Evolutionary conservation across 2,888 invertebrate species (phyloP), one percentile per base, ranked within the genome.

Genomic region (Troides oblongomaculatus): DNA sequence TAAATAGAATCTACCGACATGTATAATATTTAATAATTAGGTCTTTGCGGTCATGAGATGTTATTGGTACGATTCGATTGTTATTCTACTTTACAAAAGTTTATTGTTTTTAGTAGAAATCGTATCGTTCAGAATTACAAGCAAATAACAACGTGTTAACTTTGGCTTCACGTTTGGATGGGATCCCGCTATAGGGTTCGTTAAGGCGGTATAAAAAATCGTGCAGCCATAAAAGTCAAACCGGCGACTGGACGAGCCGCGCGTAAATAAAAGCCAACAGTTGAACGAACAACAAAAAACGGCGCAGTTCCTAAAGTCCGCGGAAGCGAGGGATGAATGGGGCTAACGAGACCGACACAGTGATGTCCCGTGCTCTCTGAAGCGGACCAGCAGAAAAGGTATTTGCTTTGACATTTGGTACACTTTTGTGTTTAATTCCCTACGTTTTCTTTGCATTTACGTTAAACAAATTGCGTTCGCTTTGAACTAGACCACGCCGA

Each of bases 331-430:
- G 74, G 74, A 75, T 88, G 85, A 87, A 89, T 89, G 82, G 81
- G 78, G 72, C 84, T 88, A 89, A 89, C 87, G 87, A 89, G 87
- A 81, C 78, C 77, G 80, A 77, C 77, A 78, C 78, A 78, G 80
- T 75, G 81, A 78, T 79, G 79, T 78, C 74, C 75, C 74, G 76
- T 78, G 79, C 82, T 83, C 82, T 81, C 81, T 77, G 75, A 72
- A 76, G 73, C 75, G 74, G 74, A 71, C 73, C 6, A 46, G 68
- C 72, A 77, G 76, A 80, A 77, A 77, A 77, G 72, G 73, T 78
- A 78, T 76, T 73, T 73, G 72, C 77, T 77, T 75, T 75, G 75
- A 76, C 76, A 77, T 80, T 79, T 77, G 77, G 77, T 71, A 73
- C 70, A 77, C 76, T 81, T 81, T 81, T 78, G 77, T 79, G 74